A percentile compares a stretch with the other conserved stretches of the same genome.
Evolutionary conservation across 1,140 invertebrate species (phyloP).

Genomic region (Pseudomyrmex dendroicus): DNA sequence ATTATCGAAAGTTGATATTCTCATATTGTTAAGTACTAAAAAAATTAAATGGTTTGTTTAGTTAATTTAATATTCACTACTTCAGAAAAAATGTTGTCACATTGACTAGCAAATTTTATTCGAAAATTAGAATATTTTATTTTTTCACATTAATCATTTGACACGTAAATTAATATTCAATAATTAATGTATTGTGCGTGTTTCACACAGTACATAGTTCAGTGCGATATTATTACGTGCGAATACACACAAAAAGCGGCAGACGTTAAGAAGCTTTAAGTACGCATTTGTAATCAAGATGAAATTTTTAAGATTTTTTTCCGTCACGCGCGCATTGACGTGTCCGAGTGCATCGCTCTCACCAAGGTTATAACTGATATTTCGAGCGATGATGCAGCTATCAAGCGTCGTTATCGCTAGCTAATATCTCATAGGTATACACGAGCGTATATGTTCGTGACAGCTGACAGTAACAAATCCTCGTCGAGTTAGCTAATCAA

Average conservation of each 20-base stretch:
- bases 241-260: not conserved
- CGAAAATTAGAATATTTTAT: not conserved
- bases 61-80: too few species aligned
- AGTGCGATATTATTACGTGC: not conserved
- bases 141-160: too few species aligned
- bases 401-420: not conserved
- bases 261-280: constrained; percentile 9
- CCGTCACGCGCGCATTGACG: not conserved
- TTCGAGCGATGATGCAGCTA: constrained; percentile 9
- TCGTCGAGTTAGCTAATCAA: constrained; percentile 35
- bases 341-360: not conserved
- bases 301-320: constrained; percentile 32
- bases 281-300: not conserved
- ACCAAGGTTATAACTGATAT: not conserved
- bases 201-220: not conserved
- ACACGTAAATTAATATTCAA: too few species aligned
- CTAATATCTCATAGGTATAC: constrained; percentile 10
- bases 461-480: constrained; percentile 49
- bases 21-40: too few species aligned
- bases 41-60: too few species aligned
- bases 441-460: not conserved
- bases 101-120: not conserved
- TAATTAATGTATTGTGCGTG: not conserved
- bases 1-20: too few species aligned
- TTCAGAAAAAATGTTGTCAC: too few species aligned